phyloP scores from a whole-genome alignment of 2,888 invertebrate genomes.

The Meghimatium bilineatum region DNA sequence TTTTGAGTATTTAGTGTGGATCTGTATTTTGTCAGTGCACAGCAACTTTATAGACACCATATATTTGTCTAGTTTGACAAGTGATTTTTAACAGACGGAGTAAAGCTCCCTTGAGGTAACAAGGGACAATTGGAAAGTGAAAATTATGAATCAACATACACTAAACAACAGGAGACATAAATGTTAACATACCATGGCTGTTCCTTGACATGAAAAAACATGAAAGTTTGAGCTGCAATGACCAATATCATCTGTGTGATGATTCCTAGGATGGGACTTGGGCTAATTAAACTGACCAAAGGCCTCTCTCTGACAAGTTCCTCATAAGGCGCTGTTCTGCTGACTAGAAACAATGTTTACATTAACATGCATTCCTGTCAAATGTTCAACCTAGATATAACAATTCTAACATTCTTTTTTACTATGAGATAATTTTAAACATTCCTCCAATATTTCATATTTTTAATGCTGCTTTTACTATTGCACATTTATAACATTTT shows the following conservation, averaged over 20 bases:
- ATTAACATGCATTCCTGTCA: neutral
- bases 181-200: slow-evolving; percentile 80
- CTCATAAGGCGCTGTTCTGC: slow-evolving; percentile 74
- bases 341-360: slow-evolving; percentile 63
- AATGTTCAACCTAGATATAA: neutral
- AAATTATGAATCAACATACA: neutral
- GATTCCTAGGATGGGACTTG: slow-evolving; percentile 87
- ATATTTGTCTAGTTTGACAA: no score
- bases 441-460: no score
- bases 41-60: no score
- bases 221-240: slow-evolving; percentile 81
- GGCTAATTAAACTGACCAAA: slow-evolving; percentile 85
- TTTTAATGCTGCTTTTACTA: no score
- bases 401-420: no score
- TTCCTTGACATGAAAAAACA: slow-evolving; percentile 80
- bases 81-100: no score
- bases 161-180: neutral
- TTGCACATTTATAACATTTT: no score
- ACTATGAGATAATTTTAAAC: no score
- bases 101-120: no score
- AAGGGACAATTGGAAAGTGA: neutral
- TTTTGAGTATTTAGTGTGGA: no score
- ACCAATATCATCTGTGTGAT: slow-evolving; percentile 85
- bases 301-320: slow-evolving; percentile 81
- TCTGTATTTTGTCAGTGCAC: no score